A percentile compares a stretch with the other conserved stretches of the same genome.
Evolutionary conservation across 2,888 invertebrate species (phyloP).

Genomic region (Abrostola triplasia): DNA sequence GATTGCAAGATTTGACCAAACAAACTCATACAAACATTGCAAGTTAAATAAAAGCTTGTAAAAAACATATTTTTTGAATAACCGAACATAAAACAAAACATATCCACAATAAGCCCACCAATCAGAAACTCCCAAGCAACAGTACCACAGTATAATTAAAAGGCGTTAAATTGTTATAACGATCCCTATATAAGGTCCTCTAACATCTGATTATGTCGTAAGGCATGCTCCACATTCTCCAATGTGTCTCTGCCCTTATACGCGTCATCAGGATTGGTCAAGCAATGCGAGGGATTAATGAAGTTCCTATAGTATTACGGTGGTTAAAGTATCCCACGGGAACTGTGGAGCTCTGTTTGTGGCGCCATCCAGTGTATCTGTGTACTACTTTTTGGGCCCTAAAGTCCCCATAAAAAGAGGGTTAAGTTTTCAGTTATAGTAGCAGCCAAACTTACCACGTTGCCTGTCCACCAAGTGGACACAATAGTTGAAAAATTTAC

Average conservation of each 20-base stretch:
- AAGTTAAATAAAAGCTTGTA: no score
- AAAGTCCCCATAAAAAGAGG: no score
- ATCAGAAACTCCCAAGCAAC: slow-evolving; percentile 16
- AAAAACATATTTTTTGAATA: no score
- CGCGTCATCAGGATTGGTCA: slow-evolving; percentile 43
- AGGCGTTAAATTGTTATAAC: slow-evolving; percentile 50
- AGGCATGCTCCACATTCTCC: slow-evolving; percentile 50
- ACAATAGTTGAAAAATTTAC: no score
- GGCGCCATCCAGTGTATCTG: slow-evolving; percentile 37
- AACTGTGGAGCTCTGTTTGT: slow-evolving; percentile 32
- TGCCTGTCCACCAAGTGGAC: no score
- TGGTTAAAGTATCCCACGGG: slow-evolving; percentile 52
- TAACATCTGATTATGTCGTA: slow-evolving; percentile 54
- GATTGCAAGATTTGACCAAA: no score
- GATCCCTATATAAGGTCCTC: slow-evolving; percentile 37
- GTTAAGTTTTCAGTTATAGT: not conserved
- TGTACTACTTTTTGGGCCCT: not conserved
- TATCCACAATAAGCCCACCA: slow-evolving; percentile 6
- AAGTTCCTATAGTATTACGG: slow-evolving; percentile 37
- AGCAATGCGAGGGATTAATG: slow-evolving; percentile 49
- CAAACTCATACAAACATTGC: no score
- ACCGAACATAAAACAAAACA: not conserved
- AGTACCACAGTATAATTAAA: slow-evolving; percentile 30
- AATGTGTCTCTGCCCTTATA: slow-evolving; percentile 51
- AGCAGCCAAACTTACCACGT: no score